phyloP scores from a whole-genome alignment of 2,113 vertebrate species.

The Menura novaehollandiae region DNA sequence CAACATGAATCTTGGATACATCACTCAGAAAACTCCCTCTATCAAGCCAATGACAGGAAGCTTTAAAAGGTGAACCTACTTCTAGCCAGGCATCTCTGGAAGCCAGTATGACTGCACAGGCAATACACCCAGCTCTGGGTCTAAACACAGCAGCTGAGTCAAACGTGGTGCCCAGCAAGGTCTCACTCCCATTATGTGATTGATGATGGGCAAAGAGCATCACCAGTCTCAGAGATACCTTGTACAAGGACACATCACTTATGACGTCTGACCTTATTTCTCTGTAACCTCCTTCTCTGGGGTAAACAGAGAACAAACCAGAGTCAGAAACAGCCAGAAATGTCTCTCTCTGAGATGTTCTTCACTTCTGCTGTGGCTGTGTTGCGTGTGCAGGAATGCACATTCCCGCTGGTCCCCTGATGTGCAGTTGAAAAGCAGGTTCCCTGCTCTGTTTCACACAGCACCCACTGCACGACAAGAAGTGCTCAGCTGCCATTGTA shows the following conservation, averaged over 20 bases:
- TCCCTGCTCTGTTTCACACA: background rate
- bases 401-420: background rate
- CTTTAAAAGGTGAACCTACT: background rate
- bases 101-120: background rate
- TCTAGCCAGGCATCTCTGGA: background rate
- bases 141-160: background rate
- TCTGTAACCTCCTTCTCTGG: background rate
- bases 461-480: background rate
- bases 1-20: background rate
- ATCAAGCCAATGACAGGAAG: no score
- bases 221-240: background rate
- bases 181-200: rapidly evolving
- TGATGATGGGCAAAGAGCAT: background rate
- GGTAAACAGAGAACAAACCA: background rate
- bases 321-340: background rate
- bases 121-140: background rate
- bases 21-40: background rate
- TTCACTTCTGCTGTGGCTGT: background rate
- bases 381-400: background rate
- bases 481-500: background rate
- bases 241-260: background rate
- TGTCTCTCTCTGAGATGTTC: background rate
- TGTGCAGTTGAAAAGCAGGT: background rate
- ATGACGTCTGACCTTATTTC: background rate
- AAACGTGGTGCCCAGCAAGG: background rate